A percentile compares a stretch with the other conserved stretches of the same genome.
These are phyloP conservation scores for Tetrapedia diversipes DNA, from an alignment of 2,888 invertebrate genomes.

Conservation along the genomic window DNA sequence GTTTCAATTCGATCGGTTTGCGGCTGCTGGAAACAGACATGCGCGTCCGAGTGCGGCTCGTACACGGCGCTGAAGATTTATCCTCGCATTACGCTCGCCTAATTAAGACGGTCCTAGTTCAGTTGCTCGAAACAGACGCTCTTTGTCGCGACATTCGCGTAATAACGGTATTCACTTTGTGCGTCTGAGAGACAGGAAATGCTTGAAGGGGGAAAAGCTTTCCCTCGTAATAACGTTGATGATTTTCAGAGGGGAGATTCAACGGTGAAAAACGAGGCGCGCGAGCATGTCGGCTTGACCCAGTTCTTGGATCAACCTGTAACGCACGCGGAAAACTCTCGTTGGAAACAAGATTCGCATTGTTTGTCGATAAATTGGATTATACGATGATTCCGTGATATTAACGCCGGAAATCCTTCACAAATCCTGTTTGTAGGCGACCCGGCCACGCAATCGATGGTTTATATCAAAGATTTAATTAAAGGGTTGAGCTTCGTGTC, in stretches of 20 bases:
- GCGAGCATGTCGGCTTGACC: slow-evolving; percentile 43
- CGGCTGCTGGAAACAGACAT: slow-evolving; percentile 32
- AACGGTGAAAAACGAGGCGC: slow-evolving; percentile 17
- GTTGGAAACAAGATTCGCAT: slow-evolving; percentile 21
- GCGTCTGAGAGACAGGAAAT: neutral
- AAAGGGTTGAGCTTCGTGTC: slow-evolving; percentile 6
- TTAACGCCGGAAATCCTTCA: slow-evolving; percentile 3
- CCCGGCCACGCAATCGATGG: slow-evolving; percentile 3
- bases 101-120: slow-evolving; percentile 18
- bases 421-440: slow-evolving; percentile 1
- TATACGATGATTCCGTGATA: slow-evolving; percentile 3
- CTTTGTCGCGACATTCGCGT: neutral
- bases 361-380: slow-evolving; percentile 26
- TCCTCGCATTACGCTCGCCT: slow-evolving; percentile 27
- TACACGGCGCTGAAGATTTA: slow-evolving; percentile 39
- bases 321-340: slow-evolving; percentile 30
- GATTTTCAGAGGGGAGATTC: neutral
- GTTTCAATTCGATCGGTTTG: slow-evolving; percentile 51
- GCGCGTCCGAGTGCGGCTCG: slow-evolving; percentile 28
- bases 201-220: neutral
- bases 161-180: too few species aligned
- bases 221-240: neutral
- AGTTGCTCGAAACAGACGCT: neutral
- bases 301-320: slow-evolving; percentile 39
- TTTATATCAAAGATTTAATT: slow-evolving; percentile 23